Evolutionary conservation across 2,113 vertebrate genomes (phyloP), one percentile per base, ranked within the genome.

Genomic region (Albula glossodonta): DNA sequence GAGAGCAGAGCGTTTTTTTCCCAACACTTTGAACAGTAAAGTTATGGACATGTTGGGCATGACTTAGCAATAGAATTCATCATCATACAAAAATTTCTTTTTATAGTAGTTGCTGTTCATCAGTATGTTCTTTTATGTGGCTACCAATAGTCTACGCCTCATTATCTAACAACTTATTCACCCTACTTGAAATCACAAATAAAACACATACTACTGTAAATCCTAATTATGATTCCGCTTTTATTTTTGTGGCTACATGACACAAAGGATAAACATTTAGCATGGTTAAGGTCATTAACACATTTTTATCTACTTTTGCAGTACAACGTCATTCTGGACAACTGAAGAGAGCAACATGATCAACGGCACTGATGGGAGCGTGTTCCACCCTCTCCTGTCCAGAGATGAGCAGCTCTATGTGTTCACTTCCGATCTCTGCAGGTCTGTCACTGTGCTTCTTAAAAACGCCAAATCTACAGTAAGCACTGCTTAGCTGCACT

Each of bases 341-440:
- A 94, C 96, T 2, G 90, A 96, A 12, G 78, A 90, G 0, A 97
- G 97, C 93, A 99, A 99, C 90, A 97, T 96, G 96, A 99, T 99
- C 83, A 97, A 97, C 6, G 98, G 98, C 51, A 96, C 97, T 0
- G 98, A 99, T 31, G 98, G 98, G 63, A 96, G 96, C 53, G 95
- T 96, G 60, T 99, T 99, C 83, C 98, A 99, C 86, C 96, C 98
- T 0, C 85, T 98, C 78, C 93, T 99, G 88, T 90, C 87, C 77
- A 97, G 95, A 90, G 91, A 97, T 0, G 98, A 99, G 85, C 93
- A 93, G 11, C 90, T 99, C 66, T 95, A 97, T 63, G 89, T 98
- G 83, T 99, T 99, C 90, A 95, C 97, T 11, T 94, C 98, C 0
- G 98, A 99, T 88, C 96, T 99, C 80, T 99, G 98, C 95, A 97